phyloP scores from a whole-genome alignment of 2,113 vertebrate genomes.

The Pleuronectes platessa region DNA sequence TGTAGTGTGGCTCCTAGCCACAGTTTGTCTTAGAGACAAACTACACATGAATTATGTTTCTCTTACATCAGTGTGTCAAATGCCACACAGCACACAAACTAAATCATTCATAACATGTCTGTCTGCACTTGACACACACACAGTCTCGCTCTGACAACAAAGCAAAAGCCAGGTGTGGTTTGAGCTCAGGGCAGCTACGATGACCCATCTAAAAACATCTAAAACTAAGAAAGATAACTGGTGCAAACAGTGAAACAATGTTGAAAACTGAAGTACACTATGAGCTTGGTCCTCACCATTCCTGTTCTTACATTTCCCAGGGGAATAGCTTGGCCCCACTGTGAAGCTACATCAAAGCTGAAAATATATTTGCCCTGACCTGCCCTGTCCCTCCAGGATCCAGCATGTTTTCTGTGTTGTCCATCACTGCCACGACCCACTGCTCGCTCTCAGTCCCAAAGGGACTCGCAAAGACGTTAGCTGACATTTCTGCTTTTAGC shows the following conservation, averaged over 20 bases:
- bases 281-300: slow-evolving; percentile 8
- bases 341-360: slow-evolving; percentile 65
- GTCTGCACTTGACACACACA: slow-evolving; percentile 22
- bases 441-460: slow-evolving; percentile 42
- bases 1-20: slow-evolving; percentile 10
- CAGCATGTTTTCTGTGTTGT: slow-evolving; percentile 58
- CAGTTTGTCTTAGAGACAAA: slow-evolving; percentile 12
- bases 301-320: slow-evolving; percentile 30
- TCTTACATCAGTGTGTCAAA: slow-evolving; percentile 36
- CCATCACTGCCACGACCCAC: slow-evolving; percentile 45
- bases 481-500: slow-evolving; percentile 74
- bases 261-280: slow-evolving; percentile 2
- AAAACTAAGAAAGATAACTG: slow-evolving; percentile 3
- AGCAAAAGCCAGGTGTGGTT: slow-evolving; percentile 37
- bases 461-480: slow-evolving; percentile 59
- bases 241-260: neutral
- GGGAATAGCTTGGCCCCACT: slow-evolving; percentile 21
- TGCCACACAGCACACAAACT: slow-evolving; percentile 47
- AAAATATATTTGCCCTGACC: slow-evolving; percentile 67
- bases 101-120: slow-evolving; percentile 62
- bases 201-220: slow-evolving; percentile 7
- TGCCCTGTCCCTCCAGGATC: slow-evolving; percentile 54
- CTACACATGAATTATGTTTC: slow-evolving; percentile 13
- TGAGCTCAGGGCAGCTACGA: slow-evolving; percentile 20
- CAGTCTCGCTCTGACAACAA: slow-evolving; percentile 42